Conservation (phyloP, 2,113 vertebrate species). For the Rhodinocichla rosea region DNA sequence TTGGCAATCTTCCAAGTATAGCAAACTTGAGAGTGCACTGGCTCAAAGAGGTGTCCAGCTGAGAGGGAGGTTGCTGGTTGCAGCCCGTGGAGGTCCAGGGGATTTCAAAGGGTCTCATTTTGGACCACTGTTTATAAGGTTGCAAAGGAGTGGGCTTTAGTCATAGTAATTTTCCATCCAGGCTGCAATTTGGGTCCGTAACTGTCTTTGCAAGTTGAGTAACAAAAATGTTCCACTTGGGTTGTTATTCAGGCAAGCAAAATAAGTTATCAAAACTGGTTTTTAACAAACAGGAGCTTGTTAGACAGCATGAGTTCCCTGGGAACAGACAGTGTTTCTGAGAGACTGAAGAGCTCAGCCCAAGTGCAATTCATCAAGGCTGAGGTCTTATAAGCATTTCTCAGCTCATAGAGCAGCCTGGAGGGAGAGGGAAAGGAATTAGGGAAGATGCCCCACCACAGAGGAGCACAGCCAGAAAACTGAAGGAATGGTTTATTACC, state of each 20-base stretch:
- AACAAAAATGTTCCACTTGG: not conserved
- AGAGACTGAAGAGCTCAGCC: not conserved
- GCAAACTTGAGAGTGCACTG: accelerated
- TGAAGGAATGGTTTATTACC: not conserved
- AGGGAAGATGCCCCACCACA: not conserved
- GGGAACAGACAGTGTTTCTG: not conserved
- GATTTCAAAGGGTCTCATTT: not conserved
- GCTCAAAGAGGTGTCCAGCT: not conserved
- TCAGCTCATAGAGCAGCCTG: not conserved
- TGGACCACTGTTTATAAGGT: not conserved
- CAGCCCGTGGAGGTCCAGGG: not conserved
- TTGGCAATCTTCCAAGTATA: not conserved
- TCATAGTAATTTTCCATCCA: not conserved
- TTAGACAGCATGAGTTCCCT: not conserved
- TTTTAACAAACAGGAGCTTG: not conserved
- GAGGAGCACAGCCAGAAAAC: not conserved
- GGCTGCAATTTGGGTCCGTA: accelerated
- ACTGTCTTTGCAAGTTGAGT: not conserved
- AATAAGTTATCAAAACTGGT: not conserved
- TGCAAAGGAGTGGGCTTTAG: not conserved
- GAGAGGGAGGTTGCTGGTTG: not conserved
- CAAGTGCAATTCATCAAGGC: not conserved
- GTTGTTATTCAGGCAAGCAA: not conserved
- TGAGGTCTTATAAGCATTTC: not conserved
- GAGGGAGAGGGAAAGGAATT: not conserved